Conservation (phyloP, 1,140 invertebrate species). For the Zaprionus nigranus region DNA sequence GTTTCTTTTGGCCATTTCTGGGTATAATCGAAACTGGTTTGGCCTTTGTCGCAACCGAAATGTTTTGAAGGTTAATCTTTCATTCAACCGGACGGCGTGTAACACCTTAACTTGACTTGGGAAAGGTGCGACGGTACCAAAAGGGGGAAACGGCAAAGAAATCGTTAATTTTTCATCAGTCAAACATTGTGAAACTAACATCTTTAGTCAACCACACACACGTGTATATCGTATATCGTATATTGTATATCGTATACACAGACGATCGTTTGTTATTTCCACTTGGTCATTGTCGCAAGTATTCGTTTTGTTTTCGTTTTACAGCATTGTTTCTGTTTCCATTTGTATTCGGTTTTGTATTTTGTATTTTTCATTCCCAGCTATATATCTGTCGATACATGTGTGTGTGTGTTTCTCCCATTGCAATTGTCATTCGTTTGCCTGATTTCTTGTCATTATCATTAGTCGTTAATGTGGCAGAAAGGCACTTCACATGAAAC, state of each 20-base stretch:
- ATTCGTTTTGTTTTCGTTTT: neutral
- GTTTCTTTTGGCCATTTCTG: constrained; percentile 26
- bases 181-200: constrained; percentile 35
- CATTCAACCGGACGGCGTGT: constrained; percentile 42
- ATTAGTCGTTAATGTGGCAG: constrained; percentile 37
- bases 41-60: constrained; percentile 56
- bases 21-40: constrained; percentile 44
- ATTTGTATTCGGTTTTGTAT: constrained; percentile 5
- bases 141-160: neutral
- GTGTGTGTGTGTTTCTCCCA: neutral
- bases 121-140: neutral
- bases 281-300: constrained; percentile 5
- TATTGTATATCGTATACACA: neutral
- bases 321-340: neutral
- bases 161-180: constrained; percentile 50
- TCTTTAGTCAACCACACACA: constrained; percentile 4
- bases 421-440: constrained; percentile 34
- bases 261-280: neutral
- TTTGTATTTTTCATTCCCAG: constrained; percentile 4
- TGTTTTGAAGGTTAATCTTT: constrained; percentile 72
- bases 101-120: constrained; percentile 11
- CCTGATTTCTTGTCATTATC: constrained; percentile 23
- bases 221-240: neutral
- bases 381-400: neutral
- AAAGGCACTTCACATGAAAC: constrained; percentile 22